Conservation (phyloP, 2,113 vertebrate species). For the Rattus rattus region DNA sequence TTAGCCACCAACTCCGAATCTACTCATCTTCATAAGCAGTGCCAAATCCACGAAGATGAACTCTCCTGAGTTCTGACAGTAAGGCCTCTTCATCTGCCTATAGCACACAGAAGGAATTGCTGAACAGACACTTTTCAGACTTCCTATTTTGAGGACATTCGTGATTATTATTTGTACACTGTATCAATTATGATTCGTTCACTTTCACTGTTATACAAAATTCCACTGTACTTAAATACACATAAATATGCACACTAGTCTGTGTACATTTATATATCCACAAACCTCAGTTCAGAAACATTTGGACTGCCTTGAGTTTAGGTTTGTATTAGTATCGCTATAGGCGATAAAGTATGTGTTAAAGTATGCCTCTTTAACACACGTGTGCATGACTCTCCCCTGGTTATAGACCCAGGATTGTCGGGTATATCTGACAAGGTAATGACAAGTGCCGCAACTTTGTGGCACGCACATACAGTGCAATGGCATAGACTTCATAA, state of each 20-base stretch:
- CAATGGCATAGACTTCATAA: background rate
- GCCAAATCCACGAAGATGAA: background rate
- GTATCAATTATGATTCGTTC: background rate
- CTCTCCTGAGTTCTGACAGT: background rate
- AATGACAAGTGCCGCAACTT: background rate
- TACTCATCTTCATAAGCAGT: background rate
- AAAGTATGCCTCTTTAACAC: background rate
- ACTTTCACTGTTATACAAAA: background rate
- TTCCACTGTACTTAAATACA: background rate
- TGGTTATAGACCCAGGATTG: background rate
- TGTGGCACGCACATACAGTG: background rate
- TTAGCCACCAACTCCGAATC: background rate
- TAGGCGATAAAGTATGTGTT: no score
- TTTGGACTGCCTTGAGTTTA: background rate
- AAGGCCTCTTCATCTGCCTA: background rate
- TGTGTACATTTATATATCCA: background rate
- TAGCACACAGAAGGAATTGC: background rate
- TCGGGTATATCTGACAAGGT: background rate
- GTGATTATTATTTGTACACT: background rate
- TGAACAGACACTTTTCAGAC: background rate
- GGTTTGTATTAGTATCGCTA: background rate
- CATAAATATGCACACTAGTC: background rate
- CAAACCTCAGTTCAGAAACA: constrained; percentile 30
- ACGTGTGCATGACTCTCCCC: background rate
- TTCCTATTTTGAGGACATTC: background rate